Conservation (phyloP, 2,113 vertebrate species). For the Antidorcas marsupialis region DNA sequence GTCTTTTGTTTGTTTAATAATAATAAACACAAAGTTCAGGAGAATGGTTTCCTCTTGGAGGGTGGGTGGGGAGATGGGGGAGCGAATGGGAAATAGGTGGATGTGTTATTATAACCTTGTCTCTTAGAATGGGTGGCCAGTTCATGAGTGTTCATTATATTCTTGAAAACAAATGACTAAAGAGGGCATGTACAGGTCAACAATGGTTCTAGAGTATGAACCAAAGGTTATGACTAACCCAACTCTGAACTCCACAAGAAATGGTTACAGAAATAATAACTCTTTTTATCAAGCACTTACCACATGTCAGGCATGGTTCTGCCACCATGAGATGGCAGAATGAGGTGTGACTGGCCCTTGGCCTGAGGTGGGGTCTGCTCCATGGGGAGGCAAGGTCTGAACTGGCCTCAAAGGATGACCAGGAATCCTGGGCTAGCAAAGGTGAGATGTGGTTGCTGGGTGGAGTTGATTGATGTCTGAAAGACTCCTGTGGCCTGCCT, state of each 20-base stretch:
- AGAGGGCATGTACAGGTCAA: background rate
- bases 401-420: background rate
- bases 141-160: background rate
- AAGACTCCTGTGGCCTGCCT: background rate
- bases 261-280: background rate
- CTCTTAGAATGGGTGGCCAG: background rate
- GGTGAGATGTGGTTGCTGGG: background rate
- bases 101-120: background rate
- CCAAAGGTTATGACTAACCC: background rate
- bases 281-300: background rate
- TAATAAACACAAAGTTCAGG: background rate
- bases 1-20: background rate
- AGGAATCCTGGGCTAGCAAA: background rate
- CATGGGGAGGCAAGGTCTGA: background rate
- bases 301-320: background rate
- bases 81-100: background rate
- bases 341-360: background rate
- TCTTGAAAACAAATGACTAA: background rate
- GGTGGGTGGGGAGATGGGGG: background rate
- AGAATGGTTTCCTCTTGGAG: background rate
- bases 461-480: background rate
- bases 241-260: background rate
- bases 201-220: background rate
- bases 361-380: background rate
- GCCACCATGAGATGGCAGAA: background rate